A percentile compares a stretch with the other conserved stretches of the same genome.
Conservation (phyloP, 1,140 invertebrate genomes). For the Musca domestica region DNA sequence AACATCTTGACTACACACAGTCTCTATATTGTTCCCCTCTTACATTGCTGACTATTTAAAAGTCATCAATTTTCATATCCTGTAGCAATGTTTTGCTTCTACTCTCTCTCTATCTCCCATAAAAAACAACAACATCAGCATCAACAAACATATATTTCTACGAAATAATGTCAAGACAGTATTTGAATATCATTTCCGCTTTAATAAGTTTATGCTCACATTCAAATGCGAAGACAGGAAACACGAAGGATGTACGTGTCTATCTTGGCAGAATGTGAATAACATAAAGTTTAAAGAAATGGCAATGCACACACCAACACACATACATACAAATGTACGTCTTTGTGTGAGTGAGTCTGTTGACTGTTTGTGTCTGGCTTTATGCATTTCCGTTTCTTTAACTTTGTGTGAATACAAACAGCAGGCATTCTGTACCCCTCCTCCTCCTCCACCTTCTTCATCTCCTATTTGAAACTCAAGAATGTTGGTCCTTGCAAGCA, state of each 20-base stretch:
- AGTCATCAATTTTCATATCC: too few species aligned
- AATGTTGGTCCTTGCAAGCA: background rate
- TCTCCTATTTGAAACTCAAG: background rate
- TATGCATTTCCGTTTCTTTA: slow-evolving; percentile 11
- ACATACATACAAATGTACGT: background rate
- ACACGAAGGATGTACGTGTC: background rate
- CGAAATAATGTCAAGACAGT: background rate
- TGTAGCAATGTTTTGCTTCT: too few species aligned
- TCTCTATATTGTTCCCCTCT: too few species aligned
- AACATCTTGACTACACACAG: too few species aligned
- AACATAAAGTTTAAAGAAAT: too few species aligned
- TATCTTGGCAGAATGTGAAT: too few species aligned
- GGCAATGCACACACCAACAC: too few species aligned
- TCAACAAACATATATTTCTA: background rate
- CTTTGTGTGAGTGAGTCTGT: background rate
- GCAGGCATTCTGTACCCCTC: background rate
- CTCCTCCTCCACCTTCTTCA: background rate
- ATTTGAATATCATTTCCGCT: slow-evolving; percentile 22
- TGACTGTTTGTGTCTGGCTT: background rate
- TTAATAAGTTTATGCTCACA: background rate
- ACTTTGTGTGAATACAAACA: background rate
- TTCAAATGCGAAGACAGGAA: background rate
- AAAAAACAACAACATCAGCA: background rate
- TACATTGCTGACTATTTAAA: too few species aligned
- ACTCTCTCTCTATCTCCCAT: too few species aligned